These are phyloP conservation scores for Bungarus multicinctus DNA, from an alignment of 2,113 vertebrate species.

Conservation along the genomic window DNA sequence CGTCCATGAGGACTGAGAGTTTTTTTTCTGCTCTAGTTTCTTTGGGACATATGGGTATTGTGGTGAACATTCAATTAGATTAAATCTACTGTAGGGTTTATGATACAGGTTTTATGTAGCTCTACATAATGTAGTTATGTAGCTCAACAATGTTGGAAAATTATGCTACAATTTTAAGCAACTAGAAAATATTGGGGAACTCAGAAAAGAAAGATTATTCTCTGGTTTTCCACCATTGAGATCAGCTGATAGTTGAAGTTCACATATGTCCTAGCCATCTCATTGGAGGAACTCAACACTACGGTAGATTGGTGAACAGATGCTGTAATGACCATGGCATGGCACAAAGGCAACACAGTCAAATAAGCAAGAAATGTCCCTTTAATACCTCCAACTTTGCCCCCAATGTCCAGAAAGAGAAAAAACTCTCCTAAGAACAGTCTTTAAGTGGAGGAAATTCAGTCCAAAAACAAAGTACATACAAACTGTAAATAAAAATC, in stretches of 20 bases:
- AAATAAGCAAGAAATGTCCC: too few relatives aligned
- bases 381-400: too few relatives aligned
- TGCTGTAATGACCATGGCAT: too few relatives aligned
- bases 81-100: not conserved
- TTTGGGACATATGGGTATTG: not conserved
- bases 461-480: too few relatives aligned
- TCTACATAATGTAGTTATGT: not conserved
- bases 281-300: not conserved
- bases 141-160: not conserved
- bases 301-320: not conserved
- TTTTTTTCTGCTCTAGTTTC: not conserved
- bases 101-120: not conserved
- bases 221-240: not conserved
- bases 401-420: too few relatives aligned
- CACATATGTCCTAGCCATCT: not conserved
- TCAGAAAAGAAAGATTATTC: not conserved
- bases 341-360: too few relatives aligned
- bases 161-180: not conserved
- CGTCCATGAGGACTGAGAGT: not conserved
- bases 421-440: too few relatives aligned
- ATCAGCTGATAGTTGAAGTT: not conserved
- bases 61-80: not conserved
- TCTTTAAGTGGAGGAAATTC: too few relatives aligned
- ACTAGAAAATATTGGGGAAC: not conserved
- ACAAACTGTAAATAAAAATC: too few relatives aligned